These are phyloP conservation scores for Hipparchia sbordonii DNA, from an alignment of 2,888 invertebrate genomes.

Conservation along the genomic window DNA sequence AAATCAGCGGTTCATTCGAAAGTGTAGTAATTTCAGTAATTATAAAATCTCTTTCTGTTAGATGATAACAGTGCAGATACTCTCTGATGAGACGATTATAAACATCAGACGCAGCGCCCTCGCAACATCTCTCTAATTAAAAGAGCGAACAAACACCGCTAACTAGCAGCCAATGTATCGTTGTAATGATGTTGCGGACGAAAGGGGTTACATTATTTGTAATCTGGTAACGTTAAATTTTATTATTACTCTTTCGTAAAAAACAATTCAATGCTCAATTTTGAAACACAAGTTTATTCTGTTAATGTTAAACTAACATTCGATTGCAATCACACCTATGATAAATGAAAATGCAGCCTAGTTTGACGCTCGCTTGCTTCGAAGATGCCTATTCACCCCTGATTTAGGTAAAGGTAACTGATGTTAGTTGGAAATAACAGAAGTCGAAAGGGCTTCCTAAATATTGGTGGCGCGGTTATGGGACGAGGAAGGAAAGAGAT, in stretches of 20 bases:
- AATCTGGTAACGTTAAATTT: neutral
- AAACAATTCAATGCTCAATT: too few species aligned
- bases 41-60: slow-evolving; percentile 1
- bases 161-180: slow-evolving; percentile 15
- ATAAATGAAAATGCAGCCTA: too few species aligned
- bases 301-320: too few species aligned
- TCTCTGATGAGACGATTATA: slow-evolving; percentile 2
- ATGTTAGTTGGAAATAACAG: too few species aligned
- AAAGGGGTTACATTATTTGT: neutral
- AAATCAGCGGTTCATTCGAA: neutral
- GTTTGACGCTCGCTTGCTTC: too few species aligned
- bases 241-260: neutral
- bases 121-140: slow-evolving; percentile 19
- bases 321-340: too few species aligned
- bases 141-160: slow-evolving; percentile 15
- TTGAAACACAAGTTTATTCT: too few species aligned
- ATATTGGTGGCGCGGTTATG: too few species aligned
- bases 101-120: slow-evolving; percentile 20
- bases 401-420: too few species aligned
- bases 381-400: too few species aligned
- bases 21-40: neutral
- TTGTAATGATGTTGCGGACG: neutral
- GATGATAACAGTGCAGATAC: slow-evolving; percentile 7
- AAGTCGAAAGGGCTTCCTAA: too few species aligned
- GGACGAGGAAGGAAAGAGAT: too few species aligned